Evolutionary conservation across 2,797 vertebrate genomes (phyloP), one percentile per base, ranked within the genome.

Genomic region (Arnoldichthys spilopterus): DNA sequence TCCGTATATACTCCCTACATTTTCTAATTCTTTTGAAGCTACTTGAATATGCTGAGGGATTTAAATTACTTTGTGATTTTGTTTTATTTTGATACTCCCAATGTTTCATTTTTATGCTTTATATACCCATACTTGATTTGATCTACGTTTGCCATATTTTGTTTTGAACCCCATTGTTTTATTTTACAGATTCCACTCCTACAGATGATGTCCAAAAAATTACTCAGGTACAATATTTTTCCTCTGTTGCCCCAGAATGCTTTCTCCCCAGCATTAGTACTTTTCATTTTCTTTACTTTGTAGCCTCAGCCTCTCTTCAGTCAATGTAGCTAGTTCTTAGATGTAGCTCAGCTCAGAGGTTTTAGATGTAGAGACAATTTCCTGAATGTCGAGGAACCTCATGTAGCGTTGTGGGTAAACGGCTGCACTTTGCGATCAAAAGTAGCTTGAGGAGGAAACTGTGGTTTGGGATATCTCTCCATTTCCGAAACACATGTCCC

Each of bases 131-230:
- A 43, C 30, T 54, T 43, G 15, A 24, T 71, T 76, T 68, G 43
- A 18, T 40, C 40, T 81, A n/a, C 20, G 45, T 76, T 80, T 64
- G 56, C 77, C 5, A 66, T 79, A 84, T 90, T 90, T 89, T 86
- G 90, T 86, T 92, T 91, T 85, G 90, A 94, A 94, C 89, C 81
- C 67, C 32, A 79, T 90, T 88, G 71, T 66, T 93, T 87, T 95
- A 93, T 95, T 91, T 95, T 95, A 72, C 92, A 95, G 95, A 95
- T 91, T 92, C 91, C 51, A 86, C 90, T 77, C 89, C 89, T 77
- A 84, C 92, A 90, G 90, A 92, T 82, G 92, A 87, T 91, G 93
- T 83, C 88, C 84, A 91, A 89, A 91, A 93, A 90, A 90, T 84
- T 90, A 88, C 91, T 90, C 92, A 96, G 91, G 95, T 94, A 76